These are phyloP conservation scores for Idaea aversata DNA, from an alignment of 2,888 invertebrate genomes.

Conservation along the genomic window DNA sequence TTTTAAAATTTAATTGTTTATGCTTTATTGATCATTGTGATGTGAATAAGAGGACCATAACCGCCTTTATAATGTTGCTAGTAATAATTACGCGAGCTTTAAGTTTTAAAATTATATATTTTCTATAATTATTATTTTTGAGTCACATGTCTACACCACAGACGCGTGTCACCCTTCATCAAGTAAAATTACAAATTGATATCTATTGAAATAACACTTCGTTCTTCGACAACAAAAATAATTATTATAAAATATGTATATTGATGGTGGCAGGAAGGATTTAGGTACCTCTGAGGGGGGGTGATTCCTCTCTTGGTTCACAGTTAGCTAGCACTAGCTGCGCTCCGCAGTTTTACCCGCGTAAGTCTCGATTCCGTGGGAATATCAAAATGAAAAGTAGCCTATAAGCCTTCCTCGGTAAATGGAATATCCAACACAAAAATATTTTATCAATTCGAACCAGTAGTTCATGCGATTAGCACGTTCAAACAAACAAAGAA, in stretches of 20 bases:
- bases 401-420: too few species aligned
- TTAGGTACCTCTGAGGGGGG: background rate
- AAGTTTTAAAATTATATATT: conserved; percentile 1
- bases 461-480: too few species aligned
- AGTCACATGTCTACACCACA: conserved; percentile 43
- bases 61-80: background rate
- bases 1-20: conserved; percentile 11
- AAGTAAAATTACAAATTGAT: conserved; percentile 28
- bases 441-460: too few species aligned
- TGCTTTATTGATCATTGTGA: background rate
- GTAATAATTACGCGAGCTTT: conserved; percentile 11
- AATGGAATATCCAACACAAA: too few species aligned
- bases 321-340: too few species aligned
- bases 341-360: too few species aligned
- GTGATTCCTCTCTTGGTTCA: too few species aligned
- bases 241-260: background rate
- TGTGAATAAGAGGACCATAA: background rate
- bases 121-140: conserved; percentile 23
- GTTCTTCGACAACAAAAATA: background rate
- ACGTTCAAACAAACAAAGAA: too few species aligned
- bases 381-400: too few species aligned
- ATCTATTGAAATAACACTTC: background rate
- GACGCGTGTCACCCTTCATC: conserved; percentile 46
- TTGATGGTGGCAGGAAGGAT: background rate
- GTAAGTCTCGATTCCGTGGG: too few species aligned